Conservation (phyloP, 2,113 vertebrate genomes). For the Melanocharis versteri region DNA sequence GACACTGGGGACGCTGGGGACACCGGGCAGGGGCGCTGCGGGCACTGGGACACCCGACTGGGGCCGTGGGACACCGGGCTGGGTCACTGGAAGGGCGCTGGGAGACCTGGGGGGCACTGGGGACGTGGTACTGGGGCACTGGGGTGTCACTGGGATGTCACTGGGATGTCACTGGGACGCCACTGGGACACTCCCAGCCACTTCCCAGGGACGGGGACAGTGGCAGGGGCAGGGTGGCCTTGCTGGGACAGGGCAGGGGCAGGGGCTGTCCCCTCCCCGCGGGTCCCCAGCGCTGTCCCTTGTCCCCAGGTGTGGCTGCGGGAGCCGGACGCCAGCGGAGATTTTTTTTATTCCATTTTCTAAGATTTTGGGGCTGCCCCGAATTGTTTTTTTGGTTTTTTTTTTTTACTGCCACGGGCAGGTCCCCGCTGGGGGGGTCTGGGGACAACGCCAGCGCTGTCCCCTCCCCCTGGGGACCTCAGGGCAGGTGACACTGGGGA, state of each 20-base stretch:
- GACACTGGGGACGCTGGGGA: background rate
- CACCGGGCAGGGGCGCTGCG: background rate
- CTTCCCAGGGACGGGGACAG: background rate
- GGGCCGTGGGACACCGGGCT: background rate
- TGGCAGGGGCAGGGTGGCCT: background rate
- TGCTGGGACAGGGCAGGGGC: background rate
- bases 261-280: background rate
- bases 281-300: background rate
- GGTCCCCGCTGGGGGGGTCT: background rate
- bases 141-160: background rate
- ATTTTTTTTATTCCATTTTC: background rate
- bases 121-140: background rate
- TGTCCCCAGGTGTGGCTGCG: background rate
- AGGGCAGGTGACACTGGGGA: background rate
- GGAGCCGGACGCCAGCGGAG: background rate
- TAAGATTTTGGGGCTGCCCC: background rate
- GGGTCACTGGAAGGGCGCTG: background rate
- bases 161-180: background rate
- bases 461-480: background rate
- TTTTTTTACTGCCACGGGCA: background rate
- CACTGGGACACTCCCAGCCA: background rate
- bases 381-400: background rate
- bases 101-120: too few species aligned
- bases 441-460: background rate
- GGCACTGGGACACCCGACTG: background rate